A percentile compares a stretch with the other conserved stretches of the same genome.
These are phyloP conservation scores for Stramonita haemastoma DNA, from an alignment of 2,888 invertebrate species.

Conservation along the genomic window DNA sequence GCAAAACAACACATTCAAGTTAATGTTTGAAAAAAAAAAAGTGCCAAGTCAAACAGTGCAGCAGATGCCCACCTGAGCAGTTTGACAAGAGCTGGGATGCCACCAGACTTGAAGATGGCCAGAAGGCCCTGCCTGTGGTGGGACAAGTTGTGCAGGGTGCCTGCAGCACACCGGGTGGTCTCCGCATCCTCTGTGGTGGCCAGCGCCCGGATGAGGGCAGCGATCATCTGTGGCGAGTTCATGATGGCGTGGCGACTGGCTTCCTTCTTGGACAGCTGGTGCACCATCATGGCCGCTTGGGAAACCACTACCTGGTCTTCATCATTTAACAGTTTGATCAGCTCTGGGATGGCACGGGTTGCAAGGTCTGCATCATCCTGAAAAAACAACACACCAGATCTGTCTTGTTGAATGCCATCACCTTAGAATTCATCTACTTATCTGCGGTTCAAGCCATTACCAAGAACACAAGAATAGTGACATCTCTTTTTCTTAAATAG, in stretches of 20 bases:
- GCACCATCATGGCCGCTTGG: constrained; percentile 99
- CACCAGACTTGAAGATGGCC: constrained; percentile 99
- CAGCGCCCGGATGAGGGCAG: constrained; percentile 95
- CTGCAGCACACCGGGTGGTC: constrained; percentile 97
- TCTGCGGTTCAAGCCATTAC: too few relatives aligned
- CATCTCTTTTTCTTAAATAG: too few relatives aligned
- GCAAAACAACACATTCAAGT: too few relatives aligned
- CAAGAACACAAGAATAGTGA: too few relatives aligned
- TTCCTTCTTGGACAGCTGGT: constrained; percentile 98
- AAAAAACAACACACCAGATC: not conserved
- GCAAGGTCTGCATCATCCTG: constrained; percentile 98
- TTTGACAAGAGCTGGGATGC: constrained; percentile 97
- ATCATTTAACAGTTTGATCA: constrained; percentile 85
- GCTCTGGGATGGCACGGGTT: constrained; percentile 96
- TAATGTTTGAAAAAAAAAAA: too few relatives aligned
- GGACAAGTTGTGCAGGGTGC: constrained; percentile 97
- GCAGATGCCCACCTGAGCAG: constrained; percentile 83
- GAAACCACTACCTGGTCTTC: constrained; percentile 83
- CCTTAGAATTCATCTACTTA: too few relatives aligned
- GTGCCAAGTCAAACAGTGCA: too few relatives aligned
- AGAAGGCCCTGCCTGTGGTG: constrained; percentile 97
- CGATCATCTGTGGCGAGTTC: constrained; percentile 84
- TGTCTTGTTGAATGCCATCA: too few relatives aligned
- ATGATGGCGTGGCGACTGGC: constrained; percentile 89
- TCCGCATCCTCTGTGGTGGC: constrained; percentile 97